Conservation (phyloP, 2,797 vertebrate species). For the Notolepis coatsorum region DNA sequence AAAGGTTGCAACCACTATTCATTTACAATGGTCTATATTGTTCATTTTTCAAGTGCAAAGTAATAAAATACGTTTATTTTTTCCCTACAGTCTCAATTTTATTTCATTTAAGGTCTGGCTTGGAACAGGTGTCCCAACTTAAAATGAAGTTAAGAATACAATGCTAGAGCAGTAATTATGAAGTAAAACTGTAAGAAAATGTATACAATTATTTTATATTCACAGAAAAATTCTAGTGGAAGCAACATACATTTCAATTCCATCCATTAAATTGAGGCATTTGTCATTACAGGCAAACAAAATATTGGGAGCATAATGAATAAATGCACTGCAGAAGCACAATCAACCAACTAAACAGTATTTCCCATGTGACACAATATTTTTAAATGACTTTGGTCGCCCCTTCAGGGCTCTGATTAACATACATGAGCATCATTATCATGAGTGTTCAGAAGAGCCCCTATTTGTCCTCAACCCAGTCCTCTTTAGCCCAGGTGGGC, state of each 20-base stretch:
- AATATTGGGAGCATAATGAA: not conserved
- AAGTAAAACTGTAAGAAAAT: not conserved
- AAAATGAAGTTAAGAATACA: constrained; percentile 18
- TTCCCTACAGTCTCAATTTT: constrained; percentile 45
- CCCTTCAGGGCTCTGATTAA: not conserved
- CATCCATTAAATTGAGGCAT: not conserved
- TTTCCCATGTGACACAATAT: not conserved
- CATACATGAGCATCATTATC: not conserved
- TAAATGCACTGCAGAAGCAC: not conserved
- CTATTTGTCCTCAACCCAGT: constrained; percentile 84
- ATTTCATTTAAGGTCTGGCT: constrained; percentile 26
- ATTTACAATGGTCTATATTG: constrained; percentile 39
- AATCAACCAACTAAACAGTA: not conserved
- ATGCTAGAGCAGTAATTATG: not conserved
- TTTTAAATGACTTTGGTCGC: not conserved
- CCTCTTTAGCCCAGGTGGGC: constrained; percentile 92
- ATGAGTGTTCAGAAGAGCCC: not conserved
- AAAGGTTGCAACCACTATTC: constrained; percentile 25
- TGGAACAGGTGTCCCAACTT: not conserved
- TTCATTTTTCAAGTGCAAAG: constrained; percentile 49
- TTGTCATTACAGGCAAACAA: not conserved
- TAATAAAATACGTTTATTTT: constrained; percentile 66
- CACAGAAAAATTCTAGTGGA: not conserved
- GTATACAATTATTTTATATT: not conserved
- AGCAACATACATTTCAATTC: not conserved